phyloP scores from a whole-genome alignment of 2,797 vertebrate genomes.

The Moxostoma hubbsi region DNA sequence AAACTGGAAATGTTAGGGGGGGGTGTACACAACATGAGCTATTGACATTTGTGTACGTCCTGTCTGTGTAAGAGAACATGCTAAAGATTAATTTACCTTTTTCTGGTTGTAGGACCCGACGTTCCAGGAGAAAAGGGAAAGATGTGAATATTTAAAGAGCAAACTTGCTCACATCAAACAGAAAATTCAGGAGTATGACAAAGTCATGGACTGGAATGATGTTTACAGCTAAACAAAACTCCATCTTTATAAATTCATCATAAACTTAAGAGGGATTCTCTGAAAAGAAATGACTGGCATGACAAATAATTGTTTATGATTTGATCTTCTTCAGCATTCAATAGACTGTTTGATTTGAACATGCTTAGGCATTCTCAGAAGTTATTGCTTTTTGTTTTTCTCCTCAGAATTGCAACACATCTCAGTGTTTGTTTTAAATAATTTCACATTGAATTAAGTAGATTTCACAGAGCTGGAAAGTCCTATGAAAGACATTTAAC shows the following conservation, averaged over 20 bases:
- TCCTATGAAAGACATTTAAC: not conserved
- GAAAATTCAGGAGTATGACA: slow-evolving; percentile 93
- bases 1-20: slow-evolving; percentile 35
- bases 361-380: too few relatives aligned
- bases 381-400: not conserved
- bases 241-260: not conserved
- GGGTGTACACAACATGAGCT: not conserved
- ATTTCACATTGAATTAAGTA: slow-evolving; percentile 4
- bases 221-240: slow-evolving; percentile 61
- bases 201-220: slow-evolving; percentile 80
- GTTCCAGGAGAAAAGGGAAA: slow-evolving; percentile 91
- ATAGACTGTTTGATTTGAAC: not conserved
- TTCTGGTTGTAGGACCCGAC: slow-evolving; percentile 83
- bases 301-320: not conserved
- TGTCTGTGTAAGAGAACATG: not conserved
- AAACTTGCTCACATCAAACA: slow-evolving; percentile 97
- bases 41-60: slow-evolving; percentile 9
- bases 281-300: not conserved
- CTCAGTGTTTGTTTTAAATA: not conserved
- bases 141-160: slow-evolving; percentile 96
- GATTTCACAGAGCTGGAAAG: not conserved
- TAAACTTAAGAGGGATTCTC: not conserved
- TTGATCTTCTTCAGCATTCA: not conserved
- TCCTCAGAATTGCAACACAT: not conserved
- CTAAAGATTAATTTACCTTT: slow-evolving; percentile 4